Conservation (phyloP, 1,140 invertebrate genomes). For the Antheraea pernyi region DNA sequence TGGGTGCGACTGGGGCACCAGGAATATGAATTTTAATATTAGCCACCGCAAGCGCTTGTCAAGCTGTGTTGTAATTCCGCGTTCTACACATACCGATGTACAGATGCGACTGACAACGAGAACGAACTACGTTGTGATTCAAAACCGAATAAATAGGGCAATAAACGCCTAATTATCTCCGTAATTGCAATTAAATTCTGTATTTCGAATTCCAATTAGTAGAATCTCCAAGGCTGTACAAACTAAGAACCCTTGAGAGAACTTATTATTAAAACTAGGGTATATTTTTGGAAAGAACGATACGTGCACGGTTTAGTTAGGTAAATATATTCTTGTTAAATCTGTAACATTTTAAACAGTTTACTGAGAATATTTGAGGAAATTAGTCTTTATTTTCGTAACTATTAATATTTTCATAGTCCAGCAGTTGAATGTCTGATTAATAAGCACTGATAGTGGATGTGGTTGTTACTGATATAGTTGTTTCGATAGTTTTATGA, state of each 20-base stretch:
- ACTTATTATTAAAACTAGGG: too few relatives aligned
- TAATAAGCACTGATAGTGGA: too few relatives aligned
- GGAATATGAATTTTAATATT: slow-evolving; percentile 76
- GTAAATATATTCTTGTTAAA: too few relatives aligned
- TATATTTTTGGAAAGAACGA: too few relatives aligned
- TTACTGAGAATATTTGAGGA: too few relatives aligned
- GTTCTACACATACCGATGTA: slow-evolving; percentile 13
- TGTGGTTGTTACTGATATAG: too few relatives aligned
- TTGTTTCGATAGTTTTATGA: too few relatives aligned
- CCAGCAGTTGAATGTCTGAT: too few relatives aligned
- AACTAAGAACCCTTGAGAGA: background rate
- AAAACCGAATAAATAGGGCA: slow-evolving; percentile 21
- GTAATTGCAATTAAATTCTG: slow-evolving; percentile 23
- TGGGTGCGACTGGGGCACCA: slow-evolving; percentile 68
- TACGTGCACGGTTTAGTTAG: too few relatives aligned
- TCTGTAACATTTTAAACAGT: too few relatives aligned
- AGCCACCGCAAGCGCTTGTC: slow-evolving; percentile 59
- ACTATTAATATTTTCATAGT: too few relatives aligned
- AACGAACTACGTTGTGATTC: background rate
- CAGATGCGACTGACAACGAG: slow-evolving; percentile 7
- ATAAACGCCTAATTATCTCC: slow-evolving; percentile 30
- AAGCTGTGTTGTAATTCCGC: slow-evolving; percentile 43
- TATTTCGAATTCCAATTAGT: slow-evolving; percentile 27
- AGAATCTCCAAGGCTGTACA: slow-evolving; percentile 31
- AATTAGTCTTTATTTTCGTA: too few relatives aligned